Evolutionary conservation across 2,113 vertebrate species (phyloP).

Genomic region (Herpetotheres cachinnans): DNA sequence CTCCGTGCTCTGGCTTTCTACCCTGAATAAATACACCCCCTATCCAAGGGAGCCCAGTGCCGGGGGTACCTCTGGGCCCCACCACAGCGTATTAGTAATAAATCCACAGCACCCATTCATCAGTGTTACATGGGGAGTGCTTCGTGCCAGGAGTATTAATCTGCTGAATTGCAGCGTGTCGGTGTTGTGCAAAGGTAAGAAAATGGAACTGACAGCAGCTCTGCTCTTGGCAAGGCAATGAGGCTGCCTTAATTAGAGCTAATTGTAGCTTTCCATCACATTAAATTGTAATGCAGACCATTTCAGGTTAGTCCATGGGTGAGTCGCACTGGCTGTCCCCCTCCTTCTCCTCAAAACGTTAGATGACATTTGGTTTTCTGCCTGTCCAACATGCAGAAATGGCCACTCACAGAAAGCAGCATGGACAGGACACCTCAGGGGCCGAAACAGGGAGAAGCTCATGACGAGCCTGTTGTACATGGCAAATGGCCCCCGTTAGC

Average conservation of each 20-base stretch:
- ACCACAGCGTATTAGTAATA: accelerated
- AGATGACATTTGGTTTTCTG: background rate
- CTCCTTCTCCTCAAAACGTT: background rate
- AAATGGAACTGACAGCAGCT: background rate
- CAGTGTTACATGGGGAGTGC: background rate
- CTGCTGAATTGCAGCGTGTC: background rate
- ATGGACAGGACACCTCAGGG: background rate
- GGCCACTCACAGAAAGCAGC: background rate
- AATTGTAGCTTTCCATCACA: constrained; percentile 5
- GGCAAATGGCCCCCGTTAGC: accelerated
- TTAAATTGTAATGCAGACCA: background rate
- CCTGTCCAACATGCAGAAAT: background rate
- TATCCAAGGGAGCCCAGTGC: accelerated
- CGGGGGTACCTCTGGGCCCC: background rate
- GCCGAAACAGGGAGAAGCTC: background rate
- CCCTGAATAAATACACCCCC: background rate
- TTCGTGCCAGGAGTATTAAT: background rate
- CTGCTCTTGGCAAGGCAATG: background rate
- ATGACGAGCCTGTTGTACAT: accelerated
- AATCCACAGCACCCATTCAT: background rate
- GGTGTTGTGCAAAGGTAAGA: background rate
- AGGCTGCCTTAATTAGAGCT: constrained; percentile 6
- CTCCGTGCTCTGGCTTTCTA: background rate
- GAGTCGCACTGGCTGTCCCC: background rate
- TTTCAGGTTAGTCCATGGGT: background rate